Conservation (phyloP, 2,797 vertebrate genomes). For the Rousettus madagascariensis region DNA sequence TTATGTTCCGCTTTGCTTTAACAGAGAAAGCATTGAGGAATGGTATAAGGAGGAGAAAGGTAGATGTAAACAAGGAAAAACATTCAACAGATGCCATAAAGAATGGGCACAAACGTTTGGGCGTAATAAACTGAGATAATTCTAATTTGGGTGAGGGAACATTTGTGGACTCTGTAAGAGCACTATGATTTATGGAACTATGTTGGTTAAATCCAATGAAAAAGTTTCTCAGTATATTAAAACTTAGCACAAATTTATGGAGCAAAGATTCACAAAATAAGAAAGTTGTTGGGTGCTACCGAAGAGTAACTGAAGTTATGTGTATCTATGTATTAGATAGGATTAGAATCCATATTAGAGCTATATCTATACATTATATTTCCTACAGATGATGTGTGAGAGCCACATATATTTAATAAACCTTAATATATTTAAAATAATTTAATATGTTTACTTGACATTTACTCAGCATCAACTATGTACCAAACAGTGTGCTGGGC, state of each 20-base stretch:
- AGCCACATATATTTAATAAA: neutral
- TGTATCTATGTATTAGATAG: neutral
- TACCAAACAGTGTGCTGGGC: neutral
- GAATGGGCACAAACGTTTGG: conserved; percentile 73
- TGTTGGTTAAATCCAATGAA: conserved; percentile 22
- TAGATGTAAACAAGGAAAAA: conserved; percentile 76
- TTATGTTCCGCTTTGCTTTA: conserved; percentile 67
- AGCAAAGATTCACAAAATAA: neutral
- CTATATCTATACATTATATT: neutral
- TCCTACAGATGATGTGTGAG: no score
- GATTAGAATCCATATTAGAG: neutral
- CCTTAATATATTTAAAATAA: neutral
- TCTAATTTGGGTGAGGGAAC: conserved; percentile 62
- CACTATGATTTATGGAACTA: conserved; percentile 57
- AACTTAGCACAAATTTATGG: neutral
- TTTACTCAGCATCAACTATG: neutral
- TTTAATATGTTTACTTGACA: neutral
- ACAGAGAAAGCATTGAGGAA: conserved; percentile 80
- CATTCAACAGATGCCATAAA: conserved; percentile 69
- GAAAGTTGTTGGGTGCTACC: neutral
- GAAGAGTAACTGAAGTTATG: neutral
- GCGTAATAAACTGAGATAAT: conserved; percentile 69
- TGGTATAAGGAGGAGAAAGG: neutral
- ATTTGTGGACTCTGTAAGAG: neutral
- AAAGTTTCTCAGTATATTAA: conserved; percentile 53